These are phyloP conservation scores for Pogonocichla stellata DNA, from an alignment of 2,113 vertebrate species.

Conservation along the genomic window DNA sequence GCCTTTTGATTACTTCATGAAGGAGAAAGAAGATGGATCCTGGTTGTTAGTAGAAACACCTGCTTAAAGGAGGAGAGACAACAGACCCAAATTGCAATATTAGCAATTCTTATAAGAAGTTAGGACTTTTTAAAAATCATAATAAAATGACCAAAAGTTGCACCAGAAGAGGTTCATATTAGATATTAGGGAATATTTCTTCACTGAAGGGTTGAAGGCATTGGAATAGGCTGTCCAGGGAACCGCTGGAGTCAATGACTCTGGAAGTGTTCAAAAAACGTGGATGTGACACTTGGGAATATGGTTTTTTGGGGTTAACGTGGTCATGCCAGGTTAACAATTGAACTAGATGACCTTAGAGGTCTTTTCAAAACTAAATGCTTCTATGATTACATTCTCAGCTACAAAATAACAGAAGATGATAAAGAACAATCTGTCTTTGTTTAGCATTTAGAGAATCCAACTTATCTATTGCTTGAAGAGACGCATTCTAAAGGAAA, in stretches of 20 bases:
- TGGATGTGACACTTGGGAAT: not conserved
- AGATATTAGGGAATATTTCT: not conserved
- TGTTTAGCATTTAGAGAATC: not conserved
- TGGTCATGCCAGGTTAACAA: not conserved
- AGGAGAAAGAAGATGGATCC: not conserved
- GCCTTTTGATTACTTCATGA: not conserved
- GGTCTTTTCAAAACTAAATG: not conserved
- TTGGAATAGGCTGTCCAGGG: not conserved
- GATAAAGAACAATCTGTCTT: not conserved
- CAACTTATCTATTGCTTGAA: not conserved
- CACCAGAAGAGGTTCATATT: not conserved
- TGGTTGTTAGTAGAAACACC: not conserved
- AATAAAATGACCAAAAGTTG: not conserved
- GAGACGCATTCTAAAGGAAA: not conserved
- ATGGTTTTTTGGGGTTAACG: not conserved
- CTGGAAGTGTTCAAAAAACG: not conserved
- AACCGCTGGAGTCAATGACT: not conserved
- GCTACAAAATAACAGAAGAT: not conserved
- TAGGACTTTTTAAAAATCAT: not conserved
- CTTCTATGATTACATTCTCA: not conserved
- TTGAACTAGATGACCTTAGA: not conserved
- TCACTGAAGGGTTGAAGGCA: not conserved
- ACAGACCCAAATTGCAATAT: not conserved
- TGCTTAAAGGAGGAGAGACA: not conserved
- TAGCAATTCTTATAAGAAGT: not conserved